Percentiles rank a stretch among this genome's conserved stretches.
phyloP scores from a whole-genome alignment of 2,888 invertebrate species.

The Drosophila rellima region DNA sequence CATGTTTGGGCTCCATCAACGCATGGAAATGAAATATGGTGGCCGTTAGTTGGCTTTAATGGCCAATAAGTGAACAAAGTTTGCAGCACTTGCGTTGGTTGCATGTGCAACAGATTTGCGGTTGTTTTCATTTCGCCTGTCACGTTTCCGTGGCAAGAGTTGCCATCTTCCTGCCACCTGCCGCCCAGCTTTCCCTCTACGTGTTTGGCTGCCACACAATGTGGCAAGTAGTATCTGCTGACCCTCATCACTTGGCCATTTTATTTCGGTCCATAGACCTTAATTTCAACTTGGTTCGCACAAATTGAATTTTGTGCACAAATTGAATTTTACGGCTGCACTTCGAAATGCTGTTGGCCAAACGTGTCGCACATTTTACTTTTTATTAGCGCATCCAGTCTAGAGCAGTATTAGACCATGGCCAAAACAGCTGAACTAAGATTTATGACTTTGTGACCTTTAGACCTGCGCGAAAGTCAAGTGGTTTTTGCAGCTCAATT shows the following conservation, averaged over 20 bases:
- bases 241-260: slow-evolving; percentile 36
- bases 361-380: slow-evolving; percentile 28
- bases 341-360: slow-evolving; percentile 12
- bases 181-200: slow-evolving; percentile 28
- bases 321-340: slow-evolving; percentile 29
- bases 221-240: slow-evolving; percentile 24
- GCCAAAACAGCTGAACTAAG: not conserved
- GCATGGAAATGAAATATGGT: slow-evolving; percentile 30
- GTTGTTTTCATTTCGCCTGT: slow-evolving; percentile 26
- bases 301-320: slow-evolving; percentile 65
- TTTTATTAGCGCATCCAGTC: slow-evolving; percentile 3
- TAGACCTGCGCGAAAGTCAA: slow-evolving; percentile 57
- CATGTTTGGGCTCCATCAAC: slow-evolving; percentile 44
- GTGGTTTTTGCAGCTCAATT: slow-evolving; percentile 59
- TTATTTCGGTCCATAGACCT: slow-evolving; percentile 24
- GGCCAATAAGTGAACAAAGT: slow-evolving; percentile 65
- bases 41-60: slow-evolving; percentile 52
- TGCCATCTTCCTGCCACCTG: slow-evolving; percentile 1
- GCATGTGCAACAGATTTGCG: slow-evolving; percentile 73
- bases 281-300: not conserved
- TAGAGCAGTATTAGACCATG: slow-evolving; percentile 3
- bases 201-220: slow-evolving; percentile 39
- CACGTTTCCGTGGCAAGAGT: slow-evolving; percentile 22
- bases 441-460: slow-evolving; percentile 60
- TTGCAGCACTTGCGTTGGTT: slow-evolving; percentile 36